Percentiles rank a stretch among this genome's conserved stretches.
Conservation (phyloP, 1,140 invertebrate species). For the Leguminivora glycinivorella region DNA sequence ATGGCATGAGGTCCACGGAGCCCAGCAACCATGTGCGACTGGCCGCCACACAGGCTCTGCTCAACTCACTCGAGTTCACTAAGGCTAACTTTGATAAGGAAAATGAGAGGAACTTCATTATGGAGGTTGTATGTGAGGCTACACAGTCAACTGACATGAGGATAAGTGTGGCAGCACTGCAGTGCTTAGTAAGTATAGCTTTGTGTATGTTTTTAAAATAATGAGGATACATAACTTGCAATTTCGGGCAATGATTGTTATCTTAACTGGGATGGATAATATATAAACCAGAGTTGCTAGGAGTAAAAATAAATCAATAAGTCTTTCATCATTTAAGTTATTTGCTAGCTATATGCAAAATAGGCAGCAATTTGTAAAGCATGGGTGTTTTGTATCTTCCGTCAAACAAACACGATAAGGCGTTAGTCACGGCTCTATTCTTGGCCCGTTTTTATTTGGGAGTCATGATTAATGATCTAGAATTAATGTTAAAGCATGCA, state of each 20-base stretch:
- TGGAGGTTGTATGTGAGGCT: slow-evolving; percentile 98
- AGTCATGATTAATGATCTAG: slow-evolving; percentile 15
- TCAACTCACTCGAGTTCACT: slow-evolving; percentile 99
- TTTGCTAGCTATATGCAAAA: slow-evolving; percentile 14
- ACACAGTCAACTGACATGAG: slow-evolving; percentile 92
- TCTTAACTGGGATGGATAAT: no score
- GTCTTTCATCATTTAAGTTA: no score
- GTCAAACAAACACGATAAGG: slow-evolving; percentile 14
- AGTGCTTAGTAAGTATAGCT: slow-evolving; percentile 90
- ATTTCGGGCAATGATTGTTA: no score
- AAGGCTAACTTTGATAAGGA: slow-evolving; percentile 99
- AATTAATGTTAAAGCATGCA: not conserved
- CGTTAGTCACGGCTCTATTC: slow-evolving; percentile 26
- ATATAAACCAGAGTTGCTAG: no score
- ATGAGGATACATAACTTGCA: no score
- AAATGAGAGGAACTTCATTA: slow-evolving; percentile 98
- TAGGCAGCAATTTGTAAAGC: slow-evolving; percentile 16
- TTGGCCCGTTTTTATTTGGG: slow-evolving; percentile 25
- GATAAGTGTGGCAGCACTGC: slow-evolving; percentile 96
- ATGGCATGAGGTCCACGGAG: slow-evolving; percentile 95
- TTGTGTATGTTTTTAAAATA: no score
- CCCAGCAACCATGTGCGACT: slow-evolving; percentile 92
- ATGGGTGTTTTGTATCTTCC: slow-evolving; percentile 7
- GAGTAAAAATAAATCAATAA: no score
- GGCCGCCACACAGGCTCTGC: slow-evolving; percentile 97